Percentiles rank a stretch among this genome's conserved stretches.
Conservation (phyloP, 2,797 vertebrate genomes). For the Morelia viridis region DNA sequence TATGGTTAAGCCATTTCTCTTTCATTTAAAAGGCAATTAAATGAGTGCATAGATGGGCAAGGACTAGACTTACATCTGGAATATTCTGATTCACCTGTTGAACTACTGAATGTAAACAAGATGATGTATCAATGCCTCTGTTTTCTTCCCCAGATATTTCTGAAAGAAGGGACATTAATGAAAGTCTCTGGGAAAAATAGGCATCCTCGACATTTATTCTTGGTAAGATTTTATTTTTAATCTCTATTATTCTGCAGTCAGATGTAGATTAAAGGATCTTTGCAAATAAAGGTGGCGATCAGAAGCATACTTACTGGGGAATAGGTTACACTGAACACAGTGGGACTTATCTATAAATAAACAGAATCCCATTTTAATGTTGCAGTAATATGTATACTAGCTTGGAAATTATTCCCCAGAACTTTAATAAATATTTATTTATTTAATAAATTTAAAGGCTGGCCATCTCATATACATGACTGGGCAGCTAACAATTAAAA, state of each 20-base stretch:
- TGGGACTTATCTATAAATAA: neutral
- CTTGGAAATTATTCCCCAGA: neutral
- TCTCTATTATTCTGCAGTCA: neutral
- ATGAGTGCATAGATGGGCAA: neutral
- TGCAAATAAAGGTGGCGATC: neutral
- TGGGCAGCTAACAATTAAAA: neutral
- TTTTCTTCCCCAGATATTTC: conserved; percentile 82
- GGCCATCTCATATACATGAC: neutral
- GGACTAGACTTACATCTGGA: too few relatives aligned
- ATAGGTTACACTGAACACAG: neutral
- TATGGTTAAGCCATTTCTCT: neutral
- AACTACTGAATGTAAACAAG: neutral
- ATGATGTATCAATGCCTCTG: neutral
- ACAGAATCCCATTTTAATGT: neutral
- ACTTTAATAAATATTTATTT: neutral
- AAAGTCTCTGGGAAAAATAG: conserved; percentile 88
- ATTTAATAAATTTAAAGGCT: neutral
- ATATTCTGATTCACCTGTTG: neutral
- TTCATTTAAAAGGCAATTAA: neutral
- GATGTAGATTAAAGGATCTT: neutral
- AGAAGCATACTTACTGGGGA: neutral
- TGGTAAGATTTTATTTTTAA: conserved; percentile 78
- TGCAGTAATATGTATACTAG: neutral
- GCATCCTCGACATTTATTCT: conserved; percentile 93
- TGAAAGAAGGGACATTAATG: conserved; percentile 96